Base-by-base conservation (phyloP, 2,113 vertebrate genomes). In the Fregetta grallaria region DNA sequence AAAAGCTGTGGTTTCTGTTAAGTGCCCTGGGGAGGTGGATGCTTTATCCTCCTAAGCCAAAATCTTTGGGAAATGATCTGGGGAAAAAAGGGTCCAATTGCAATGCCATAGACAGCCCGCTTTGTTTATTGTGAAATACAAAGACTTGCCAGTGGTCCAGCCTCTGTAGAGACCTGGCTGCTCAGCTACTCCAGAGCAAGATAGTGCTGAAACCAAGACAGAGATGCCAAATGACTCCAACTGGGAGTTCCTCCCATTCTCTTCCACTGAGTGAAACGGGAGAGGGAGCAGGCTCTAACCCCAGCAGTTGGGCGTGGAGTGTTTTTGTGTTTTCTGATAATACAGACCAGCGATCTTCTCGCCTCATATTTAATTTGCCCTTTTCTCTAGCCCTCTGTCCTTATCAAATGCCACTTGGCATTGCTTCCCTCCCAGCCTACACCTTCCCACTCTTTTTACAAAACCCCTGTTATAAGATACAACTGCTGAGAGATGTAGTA, bases 401-500 rank as follows among this genome's bases (percentile, higher is more conserved):
- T 95, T 93, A 91, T 74, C 88, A 66, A 61, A 67, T 12, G 40
- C 76, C 78, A 36, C 78, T 86, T 88, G 86, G 88, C 82, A 49
- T 21, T 47, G 55, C 72, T 79, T 47, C 83, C 50, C 88, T 90
- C 53, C 84, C 91, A 66, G 75, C 87, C 79, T 49, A 9, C 79
- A 40, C 67, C 78, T 75, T 88, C 78, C 94, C 72, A 18, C 65
- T 75, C 58, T 47, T 52, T 86, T 26, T 34, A 66, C 88, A 92
- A 95, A 89, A n/a, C 7, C 77, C 91, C 65, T 72, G 88, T 72
- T 56, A 63, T 8, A 34, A 71, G 63, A 74, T 45, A 53, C 56
- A 75, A 11, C 86, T 96, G 94, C 88, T 93, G 96, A 95, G 91
- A 94, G 91, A 95, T 96, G 95, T 86, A 95, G 96, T 96, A 96